Evolutionary conservation across 1,140 invertebrate species (phyloP).

Genomic region (Micrasema minimum): DNA sequence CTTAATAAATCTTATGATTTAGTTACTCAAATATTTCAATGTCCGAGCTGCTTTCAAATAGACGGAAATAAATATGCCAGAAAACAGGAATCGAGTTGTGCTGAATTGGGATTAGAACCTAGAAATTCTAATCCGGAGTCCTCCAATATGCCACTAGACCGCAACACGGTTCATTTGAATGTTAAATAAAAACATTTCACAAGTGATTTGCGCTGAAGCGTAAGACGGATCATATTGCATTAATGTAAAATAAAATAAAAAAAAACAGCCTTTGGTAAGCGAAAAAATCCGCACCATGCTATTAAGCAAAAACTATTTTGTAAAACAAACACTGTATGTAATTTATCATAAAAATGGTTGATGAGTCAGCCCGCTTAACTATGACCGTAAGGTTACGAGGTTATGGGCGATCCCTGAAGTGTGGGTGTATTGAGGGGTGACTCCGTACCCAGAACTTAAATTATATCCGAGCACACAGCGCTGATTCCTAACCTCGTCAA

Average conservation of each 20-base stretch:
- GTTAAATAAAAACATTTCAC: background rate
- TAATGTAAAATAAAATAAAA: background rate
- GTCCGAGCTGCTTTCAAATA: no score
- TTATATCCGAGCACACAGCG: background rate
- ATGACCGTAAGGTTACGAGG: background rate
- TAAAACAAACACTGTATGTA: background rate
- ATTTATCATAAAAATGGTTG: background rate
- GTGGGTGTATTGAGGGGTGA: constrained; percentile 10
- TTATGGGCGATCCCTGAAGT: no score
- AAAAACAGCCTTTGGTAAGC: no score
- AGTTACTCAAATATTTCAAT: no score
- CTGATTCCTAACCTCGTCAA: constrained; percentile 4
- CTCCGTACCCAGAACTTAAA: background rate
- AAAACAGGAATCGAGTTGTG: no score
- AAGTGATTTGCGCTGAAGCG: no score
- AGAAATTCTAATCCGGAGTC: no score
- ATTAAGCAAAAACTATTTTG: background rate
- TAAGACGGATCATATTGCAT: background rate
- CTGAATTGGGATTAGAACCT: no score
- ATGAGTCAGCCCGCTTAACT: background rate
- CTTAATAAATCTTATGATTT: background rate
- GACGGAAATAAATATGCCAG: no score
- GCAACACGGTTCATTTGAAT: background rate
- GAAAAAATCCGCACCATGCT: no score
- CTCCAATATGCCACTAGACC: no score